Evolutionary conservation across 2,113 vertebrate species (phyloP).

Genomic region (Varanus komodoensis): DNA sequence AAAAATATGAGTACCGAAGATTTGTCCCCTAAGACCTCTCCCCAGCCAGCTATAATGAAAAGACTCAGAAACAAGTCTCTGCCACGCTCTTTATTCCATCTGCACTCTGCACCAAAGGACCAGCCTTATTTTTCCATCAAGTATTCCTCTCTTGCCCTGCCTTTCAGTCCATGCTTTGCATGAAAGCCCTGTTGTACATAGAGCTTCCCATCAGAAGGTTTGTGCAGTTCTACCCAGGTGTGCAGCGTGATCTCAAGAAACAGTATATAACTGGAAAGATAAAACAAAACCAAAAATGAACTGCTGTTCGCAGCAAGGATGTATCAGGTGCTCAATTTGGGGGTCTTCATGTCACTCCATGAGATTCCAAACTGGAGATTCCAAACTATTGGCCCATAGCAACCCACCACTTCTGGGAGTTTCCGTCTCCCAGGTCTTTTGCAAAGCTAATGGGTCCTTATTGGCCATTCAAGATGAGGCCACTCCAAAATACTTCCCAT

Average conservation of each 20-base stretch:
- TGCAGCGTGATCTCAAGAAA: background rate
- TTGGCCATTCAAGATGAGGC: too few species aligned
- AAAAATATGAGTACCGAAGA: background rate
- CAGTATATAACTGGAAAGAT: too few species aligned
- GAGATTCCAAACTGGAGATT: too few species aligned
- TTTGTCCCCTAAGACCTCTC: background rate
- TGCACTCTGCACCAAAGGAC: background rate
- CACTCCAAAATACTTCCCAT: too few species aligned
- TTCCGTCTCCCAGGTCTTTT: too few species aligned
- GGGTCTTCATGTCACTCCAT: too few species aligned
- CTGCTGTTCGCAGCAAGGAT: too few species aligned
- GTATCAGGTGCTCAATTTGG: too few species aligned
- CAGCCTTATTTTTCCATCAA: background rate
- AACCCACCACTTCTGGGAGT: too few species aligned
- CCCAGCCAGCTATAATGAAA: constrained; percentile 26
- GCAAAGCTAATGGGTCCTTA: too few species aligned
- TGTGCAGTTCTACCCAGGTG: background rate
- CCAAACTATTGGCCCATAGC: too few species aligned
- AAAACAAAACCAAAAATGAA: too few species aligned
- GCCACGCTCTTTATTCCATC: background rate
- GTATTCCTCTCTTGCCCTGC: background rate
- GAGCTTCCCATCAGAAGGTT: background rate
- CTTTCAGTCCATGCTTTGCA: background rate
- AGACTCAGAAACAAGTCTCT: background rate
- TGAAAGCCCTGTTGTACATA: background rate